Percentiles rank a stretch among this genome's conserved stretches.
These are phyloP conservation scores for Corbicula japonica DNA, from an alignment of 2,888 invertebrate species.

Conservation along the genomic window DNA sequence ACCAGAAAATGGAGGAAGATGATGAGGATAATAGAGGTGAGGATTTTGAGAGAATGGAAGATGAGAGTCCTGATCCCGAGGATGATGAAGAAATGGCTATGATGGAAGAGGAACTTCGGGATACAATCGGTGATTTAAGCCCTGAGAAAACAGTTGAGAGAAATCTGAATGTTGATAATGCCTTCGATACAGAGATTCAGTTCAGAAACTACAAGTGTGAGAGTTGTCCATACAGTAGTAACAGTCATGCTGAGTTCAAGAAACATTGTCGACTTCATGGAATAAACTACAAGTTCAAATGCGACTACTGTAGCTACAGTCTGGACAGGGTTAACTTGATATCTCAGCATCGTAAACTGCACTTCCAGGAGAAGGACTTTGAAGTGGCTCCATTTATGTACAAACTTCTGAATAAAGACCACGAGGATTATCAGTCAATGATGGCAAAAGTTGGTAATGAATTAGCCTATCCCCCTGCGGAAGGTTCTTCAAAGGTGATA, in stretches of 20 bases:
- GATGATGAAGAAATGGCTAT: constrained; percentile 62
- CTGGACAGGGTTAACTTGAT: constrained; percentile 71
- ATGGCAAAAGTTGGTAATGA: constrained; percentile 55
- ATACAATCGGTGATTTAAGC: constrained; percentile 30
- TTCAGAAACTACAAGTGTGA: constrained; percentile 63
- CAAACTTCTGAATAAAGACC: constrained; percentile 66
- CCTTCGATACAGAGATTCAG: constrained; percentile 68
- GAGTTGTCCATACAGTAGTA: constrained; percentile 75
- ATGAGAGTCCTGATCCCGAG: constrained; percentile 46
- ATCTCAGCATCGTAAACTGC: constrained; percentile 74
- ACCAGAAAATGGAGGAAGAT: too few species aligned
- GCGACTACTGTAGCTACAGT: constrained; percentile 75
- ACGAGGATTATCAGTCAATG: constrained; percentile 51
- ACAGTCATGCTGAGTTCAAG: constrained; percentile 71
- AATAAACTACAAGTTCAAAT: constrained; percentile 63
- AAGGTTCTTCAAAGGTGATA: constrained; percentile 32
- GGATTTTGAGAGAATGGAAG: constrained; percentile 55
- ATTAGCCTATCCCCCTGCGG: constrained; percentile 55
- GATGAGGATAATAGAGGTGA: constrained; percentile 39
- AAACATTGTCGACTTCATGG: constrained; percentile 76
- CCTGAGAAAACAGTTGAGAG: constrained; percentile 39
- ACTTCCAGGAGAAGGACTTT: constrained; percentile 73
- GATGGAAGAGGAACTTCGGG: constrained; percentile 71
- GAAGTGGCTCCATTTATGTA: constrained; percentile 62
- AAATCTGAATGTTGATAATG: constrained; percentile 62